Percentiles rank a stretch among this genome's conserved stretches.
Evolutionary conservation across 2,888 invertebrate genomes (phyloP).

Genomic region (Mycalesis mineus): DNA sequence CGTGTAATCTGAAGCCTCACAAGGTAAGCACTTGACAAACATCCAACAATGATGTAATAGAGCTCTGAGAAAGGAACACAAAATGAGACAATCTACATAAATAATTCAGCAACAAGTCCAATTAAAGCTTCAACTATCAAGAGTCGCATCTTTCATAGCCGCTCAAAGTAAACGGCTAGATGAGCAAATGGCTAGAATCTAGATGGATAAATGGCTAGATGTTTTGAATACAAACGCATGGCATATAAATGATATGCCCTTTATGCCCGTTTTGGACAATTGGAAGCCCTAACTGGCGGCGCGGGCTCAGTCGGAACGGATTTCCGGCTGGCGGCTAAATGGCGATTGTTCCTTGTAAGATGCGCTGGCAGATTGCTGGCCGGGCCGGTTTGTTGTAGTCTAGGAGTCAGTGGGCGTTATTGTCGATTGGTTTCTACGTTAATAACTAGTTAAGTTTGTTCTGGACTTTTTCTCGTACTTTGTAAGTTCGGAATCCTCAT

Average conservation of each 20-base stretch:
- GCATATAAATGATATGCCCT: not conserved
- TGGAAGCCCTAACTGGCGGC: slow-evolving; percentile 1
- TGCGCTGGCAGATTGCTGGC: slow-evolving; percentile 11
- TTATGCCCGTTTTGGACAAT: slow-evolving; percentile 5
- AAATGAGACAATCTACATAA: too few species aligned
- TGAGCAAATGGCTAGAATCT: too few species aligned
- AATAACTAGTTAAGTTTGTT: too few species aligned
- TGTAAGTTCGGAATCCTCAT: too few species aligned
- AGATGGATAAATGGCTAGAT: too few species aligned
- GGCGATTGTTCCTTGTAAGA: slow-evolving; percentile 6
- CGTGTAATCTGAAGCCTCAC: too few species aligned
- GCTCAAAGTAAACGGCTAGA: not conserved
- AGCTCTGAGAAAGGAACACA: not conserved
- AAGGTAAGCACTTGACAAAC: too few species aligned
- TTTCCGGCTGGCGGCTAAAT: slow-evolving; percentile 11
- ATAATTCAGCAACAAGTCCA: not conserved
- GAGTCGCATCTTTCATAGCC: not conserved
- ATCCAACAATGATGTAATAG: too few species aligned
- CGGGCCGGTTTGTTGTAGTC: not conserved
- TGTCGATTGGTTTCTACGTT: too few species aligned
- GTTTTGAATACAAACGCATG: not conserved
- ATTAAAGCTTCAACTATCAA: not conserved
- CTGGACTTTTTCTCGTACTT: too few species aligned
- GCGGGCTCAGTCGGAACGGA: slow-evolving; percentile 2
- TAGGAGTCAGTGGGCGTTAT: not conserved